Evolutionary conservation across 1,140 invertebrate species (phyloP).

Genomic region (Oncopodura yosiiana): DNA sequence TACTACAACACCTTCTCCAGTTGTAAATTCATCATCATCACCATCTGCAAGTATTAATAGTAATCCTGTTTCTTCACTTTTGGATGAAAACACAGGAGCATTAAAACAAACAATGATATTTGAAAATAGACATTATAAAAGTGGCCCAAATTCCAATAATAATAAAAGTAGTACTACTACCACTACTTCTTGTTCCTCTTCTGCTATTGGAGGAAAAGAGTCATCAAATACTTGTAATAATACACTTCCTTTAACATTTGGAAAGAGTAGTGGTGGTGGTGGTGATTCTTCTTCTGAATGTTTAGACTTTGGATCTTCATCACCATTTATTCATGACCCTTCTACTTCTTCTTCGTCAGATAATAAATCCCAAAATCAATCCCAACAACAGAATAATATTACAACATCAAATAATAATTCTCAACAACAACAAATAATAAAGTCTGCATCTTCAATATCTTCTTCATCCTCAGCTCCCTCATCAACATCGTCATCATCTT

Average conservation of each 20-base stretch:
- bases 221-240: slow-evolving; percentile 19
- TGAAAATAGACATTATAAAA: slow-evolving; percentile 31
- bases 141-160: background rate
- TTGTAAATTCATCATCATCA: background rate
- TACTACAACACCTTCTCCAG: background rate
- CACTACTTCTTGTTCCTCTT: no score
- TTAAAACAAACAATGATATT: slow-evolving; percentile 28
- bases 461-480: background rate
- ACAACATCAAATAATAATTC: no score
- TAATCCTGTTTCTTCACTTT: background rate
- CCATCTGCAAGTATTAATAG: no score
- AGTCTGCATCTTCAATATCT: slow-evolving; percentile 7
- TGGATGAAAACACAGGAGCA: slow-evolving; percentile 11
- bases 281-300: background rate
- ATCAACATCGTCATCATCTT: background rate
- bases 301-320: background rate
- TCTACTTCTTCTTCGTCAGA: slow-evolving; percentile 14
- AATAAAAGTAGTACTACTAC: background rate
- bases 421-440: slow-evolving; percentile 7
- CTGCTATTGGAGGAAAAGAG: no score
- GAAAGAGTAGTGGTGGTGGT: no score
- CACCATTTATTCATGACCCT: slow-evolving; percentile 13
- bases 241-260: slow-evolving; percentile 7
- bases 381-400: no score
- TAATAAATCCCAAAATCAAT: background rate